Percentiles rank a stretch among this genome's conserved stretches.
phyloP scores from a whole-genome alignment of 2,888 invertebrate species.

The Cylloceria caligata region DNA sequence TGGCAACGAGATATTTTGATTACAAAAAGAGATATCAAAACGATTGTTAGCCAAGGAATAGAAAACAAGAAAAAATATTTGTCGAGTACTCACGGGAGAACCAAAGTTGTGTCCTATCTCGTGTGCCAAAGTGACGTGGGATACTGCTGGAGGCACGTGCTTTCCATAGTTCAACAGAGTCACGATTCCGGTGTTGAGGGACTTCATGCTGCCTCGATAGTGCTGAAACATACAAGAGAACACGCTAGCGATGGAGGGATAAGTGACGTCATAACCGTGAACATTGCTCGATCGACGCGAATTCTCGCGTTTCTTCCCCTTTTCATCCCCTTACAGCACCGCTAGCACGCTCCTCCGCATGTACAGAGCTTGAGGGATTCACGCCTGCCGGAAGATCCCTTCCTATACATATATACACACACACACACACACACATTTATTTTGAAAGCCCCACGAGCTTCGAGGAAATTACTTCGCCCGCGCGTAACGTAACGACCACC shows the following conservation, averaged over 20 bases:
- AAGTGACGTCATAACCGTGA: slow-evolving; percentile 13
- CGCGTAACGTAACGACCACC: slow-evolving; percentile 54
- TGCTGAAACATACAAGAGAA: slow-evolving; percentile 88
- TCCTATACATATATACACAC: slow-evolving; percentile 23
- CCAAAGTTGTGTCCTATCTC: slow-evolving; percentile 99
- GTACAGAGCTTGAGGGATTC: not conserved
- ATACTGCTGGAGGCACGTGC: slow-evolving; percentile 98
- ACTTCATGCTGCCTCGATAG: slow-evolving; percentile 96
- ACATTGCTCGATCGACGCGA: slow-evolving; percentile 23
- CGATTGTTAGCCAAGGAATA: slow-evolving; percentile 18
- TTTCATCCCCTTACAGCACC: not conserved
- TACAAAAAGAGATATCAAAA: too few relatives aligned
- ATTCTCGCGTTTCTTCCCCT: not conserved
- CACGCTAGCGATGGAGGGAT: not conserved
- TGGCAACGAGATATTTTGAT: too few relatives aligned
- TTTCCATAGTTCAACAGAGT: slow-evolving; percentile 99
- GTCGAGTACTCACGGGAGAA: slow-evolving; percentile 91
- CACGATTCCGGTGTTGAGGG: slow-evolving; percentile 98
- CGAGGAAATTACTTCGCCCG: slow-evolving; percentile 61
- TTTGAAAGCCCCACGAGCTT: slow-evolving; percentile 57
- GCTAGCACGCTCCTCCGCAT: not conserved
- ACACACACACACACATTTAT: too few relatives aligned
- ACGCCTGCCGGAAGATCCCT: not conserved
- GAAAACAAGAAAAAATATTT: not conserved
- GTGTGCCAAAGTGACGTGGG: slow-evolving; percentile 98